These are phyloP conservation scores for human DNA, from an alignment of 2,113 vertebrate species.

Conservation along the genomic window DNA sequence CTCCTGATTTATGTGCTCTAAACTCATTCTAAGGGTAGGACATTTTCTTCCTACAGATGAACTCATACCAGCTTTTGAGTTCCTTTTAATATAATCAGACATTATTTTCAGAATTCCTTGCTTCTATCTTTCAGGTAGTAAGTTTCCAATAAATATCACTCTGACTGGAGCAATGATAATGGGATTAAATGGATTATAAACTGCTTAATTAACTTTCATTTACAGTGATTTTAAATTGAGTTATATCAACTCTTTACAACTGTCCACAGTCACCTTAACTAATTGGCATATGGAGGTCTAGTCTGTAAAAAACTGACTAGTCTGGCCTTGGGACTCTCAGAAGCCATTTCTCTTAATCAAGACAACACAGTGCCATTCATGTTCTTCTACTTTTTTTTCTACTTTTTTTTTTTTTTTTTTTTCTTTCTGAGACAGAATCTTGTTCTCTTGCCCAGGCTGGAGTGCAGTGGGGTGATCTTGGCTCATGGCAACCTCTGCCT, in stretches of 20 bases:
- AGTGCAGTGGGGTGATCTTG: too few relatives aligned
- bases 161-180: background rate
- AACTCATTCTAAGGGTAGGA: conserved; percentile 13
- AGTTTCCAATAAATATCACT: conserved; percentile 39
- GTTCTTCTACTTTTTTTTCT: background rate
- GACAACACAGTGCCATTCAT: background rate
- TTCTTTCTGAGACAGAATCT: background rate
- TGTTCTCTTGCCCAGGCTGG: too few relatives aligned
- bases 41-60: background rate
- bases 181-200: background rate
- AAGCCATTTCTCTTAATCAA: background rate
- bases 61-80: conserved; percentile 25
- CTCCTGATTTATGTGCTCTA: background rate
- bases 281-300: background rate
- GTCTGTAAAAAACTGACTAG: background rate
- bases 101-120: conserved; percentile 50
- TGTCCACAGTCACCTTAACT: background rate
- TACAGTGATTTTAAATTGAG: background rate
- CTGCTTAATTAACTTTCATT: background rate
- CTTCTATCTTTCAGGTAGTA: background rate
- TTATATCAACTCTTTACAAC: background rate
- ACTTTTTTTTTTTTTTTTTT: background rate
- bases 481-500: too few relatives aligned
- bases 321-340: background rate
- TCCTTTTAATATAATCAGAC: conserved; percentile 27